Conservation (phyloP, 2,113 vertebrate species). For the Damaliscus lunatus region DNA sequence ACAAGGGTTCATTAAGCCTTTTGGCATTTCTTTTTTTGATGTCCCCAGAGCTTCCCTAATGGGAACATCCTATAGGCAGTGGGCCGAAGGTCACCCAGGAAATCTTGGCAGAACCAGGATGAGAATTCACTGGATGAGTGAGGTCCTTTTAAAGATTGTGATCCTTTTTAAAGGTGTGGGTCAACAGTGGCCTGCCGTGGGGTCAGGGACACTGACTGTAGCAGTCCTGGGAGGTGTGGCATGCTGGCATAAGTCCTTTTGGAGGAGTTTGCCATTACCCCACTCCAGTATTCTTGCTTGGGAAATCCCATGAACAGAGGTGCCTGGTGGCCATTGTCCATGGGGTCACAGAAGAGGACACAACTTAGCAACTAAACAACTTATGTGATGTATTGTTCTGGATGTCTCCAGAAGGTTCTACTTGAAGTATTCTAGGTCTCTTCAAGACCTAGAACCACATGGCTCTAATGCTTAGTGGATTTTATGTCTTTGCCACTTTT, state of each 20-base stretch:
- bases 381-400: not conserved
- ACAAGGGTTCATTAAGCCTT: not conserved
- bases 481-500: not conserved
- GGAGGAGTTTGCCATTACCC: not conserved
- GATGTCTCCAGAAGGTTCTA: not conserved
- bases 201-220: not conserved
- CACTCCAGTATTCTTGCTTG: not conserved
- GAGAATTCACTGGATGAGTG: not conserved
- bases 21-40: not conserved
- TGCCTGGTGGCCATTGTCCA: not conserved
- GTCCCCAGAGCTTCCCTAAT: not conserved
- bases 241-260: not conserved
- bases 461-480: not conserved
- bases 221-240: not conserved
- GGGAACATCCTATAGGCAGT: not conserved
- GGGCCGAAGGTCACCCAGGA: not conserved
- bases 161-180: not conserved
- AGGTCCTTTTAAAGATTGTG: not conserved
- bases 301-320: not conserved
- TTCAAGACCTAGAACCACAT: not conserved
- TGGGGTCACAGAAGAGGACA: not conserved
- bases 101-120: not conserved
- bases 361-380: not conserved
- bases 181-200: not conserved
- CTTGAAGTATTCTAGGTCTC: not conserved